phyloP scores from a whole-genome alignment of 2,888 invertebrate genomes.

The Cyrtodaria siliqua region DNA sequence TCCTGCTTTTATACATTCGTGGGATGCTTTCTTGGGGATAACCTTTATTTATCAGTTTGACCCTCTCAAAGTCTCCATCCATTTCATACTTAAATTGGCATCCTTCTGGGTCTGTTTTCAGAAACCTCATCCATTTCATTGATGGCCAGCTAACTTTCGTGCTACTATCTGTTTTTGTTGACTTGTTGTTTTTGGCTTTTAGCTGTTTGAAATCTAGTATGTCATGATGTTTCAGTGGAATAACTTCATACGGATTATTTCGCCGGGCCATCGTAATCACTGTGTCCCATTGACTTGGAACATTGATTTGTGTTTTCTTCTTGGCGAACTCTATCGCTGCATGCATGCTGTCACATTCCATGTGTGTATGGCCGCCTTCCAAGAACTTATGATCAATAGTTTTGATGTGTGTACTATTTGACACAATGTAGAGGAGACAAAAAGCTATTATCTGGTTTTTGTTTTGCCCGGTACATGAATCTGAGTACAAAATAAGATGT shows the following conservation, averaged over 20 bases:
- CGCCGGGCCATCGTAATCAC: constrained; percentile 33
- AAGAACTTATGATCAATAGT: constrained; percentile 41
- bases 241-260: constrained; percentile 15
- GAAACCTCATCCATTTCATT: no score
- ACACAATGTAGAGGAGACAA: constrained; percentile 16
- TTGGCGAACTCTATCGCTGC: constrained; percentile 44
- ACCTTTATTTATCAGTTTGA: no score
- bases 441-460: constrained; percentile 49
- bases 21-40: no score
- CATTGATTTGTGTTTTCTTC: constrained; percentile 33
- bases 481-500: constrained; percentile 32
- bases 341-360: constrained; percentile 52
- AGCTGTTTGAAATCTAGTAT: constrained; percentile 37
- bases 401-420: background rate
- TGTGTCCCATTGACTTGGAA: constrained; percentile 46
- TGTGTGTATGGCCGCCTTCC: constrained; percentile 47
- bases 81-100: no score
- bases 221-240: constrained; percentile 31
- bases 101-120: no score
- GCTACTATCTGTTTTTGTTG: no score
- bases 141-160: no score
- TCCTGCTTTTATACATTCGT: no score
- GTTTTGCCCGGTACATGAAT: constrained; percentile 51
- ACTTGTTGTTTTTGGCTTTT: no score
- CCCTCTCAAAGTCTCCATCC: no score